Conservation (phyloP, 1,140 invertebrate genomes). For the Bombus balteatus region DNA sequence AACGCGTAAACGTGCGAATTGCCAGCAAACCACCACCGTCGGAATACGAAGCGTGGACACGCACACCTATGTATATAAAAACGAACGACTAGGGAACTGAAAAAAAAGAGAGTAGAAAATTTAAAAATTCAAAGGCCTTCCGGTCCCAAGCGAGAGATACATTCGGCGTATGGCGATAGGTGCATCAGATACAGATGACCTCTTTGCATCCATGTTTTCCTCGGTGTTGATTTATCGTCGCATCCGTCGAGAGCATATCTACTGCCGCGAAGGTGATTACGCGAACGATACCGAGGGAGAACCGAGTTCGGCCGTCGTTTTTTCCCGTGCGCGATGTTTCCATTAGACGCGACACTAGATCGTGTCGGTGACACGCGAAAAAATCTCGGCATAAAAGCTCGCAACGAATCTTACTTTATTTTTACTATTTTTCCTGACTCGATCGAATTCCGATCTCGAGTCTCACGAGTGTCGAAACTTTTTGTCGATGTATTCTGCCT, state of each 20-base stretch:
- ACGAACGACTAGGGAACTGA: neutral
- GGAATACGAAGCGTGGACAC: neutral
- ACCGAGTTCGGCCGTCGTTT: neutral
- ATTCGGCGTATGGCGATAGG: neutral
- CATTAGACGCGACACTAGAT: conserved; percentile 31
- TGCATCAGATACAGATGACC: conserved; percentile 28
- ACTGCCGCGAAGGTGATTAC: conserved; percentile 54
- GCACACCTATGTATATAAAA: neutral
- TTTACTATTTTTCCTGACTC: neutral
- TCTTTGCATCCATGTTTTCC: conserved; percentile 29
- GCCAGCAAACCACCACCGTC: neutral
- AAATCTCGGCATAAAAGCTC: neutral
- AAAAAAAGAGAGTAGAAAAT: neutral
- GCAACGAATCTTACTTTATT: conserved; percentile 28
- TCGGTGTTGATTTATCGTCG: conserved; percentile 58
- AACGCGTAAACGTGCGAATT: neutral
- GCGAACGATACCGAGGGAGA: conserved; percentile 44
- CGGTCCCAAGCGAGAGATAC: neutral
- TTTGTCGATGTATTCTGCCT: too few relatives aligned
- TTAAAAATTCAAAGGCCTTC: conserved; percentile 15
- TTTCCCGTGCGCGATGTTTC: conserved; percentile 36
- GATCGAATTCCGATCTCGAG: neutral
- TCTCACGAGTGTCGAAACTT: too few relatives aligned
- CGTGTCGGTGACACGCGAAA: neutral
- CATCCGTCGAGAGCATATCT: conserved; percentile 11